Evolutionary conservation across 2,888 invertebrate species (phyloP), one percentile per base, ranked within the genome.

Genomic region (Drosophila borborema): DNA sequence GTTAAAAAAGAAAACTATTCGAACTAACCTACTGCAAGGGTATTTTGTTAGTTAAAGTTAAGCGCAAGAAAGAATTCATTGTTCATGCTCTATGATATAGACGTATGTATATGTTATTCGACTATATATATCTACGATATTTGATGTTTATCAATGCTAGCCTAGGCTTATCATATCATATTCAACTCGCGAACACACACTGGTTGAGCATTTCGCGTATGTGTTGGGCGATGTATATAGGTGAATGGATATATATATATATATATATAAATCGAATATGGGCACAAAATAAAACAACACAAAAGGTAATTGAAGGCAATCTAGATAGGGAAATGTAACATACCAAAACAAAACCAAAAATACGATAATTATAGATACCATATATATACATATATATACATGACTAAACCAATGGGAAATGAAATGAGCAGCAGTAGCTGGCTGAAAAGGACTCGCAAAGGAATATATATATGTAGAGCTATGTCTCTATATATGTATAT

Each of bases 291-390:
- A 72, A 56, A 72, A 72, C 38, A 64, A 71, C 55, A 72, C 63
- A 73, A 75, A 62, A 64, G 80, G 80, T 80, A 91, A 82, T 85
- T 84, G 90, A 91, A 87, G 91, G 91, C 91, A 91, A 91, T 90
- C 91, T 91, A 91, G 91, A 77, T 91, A 91, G 91, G 90, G 82
- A 89, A 91, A 86, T 84, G 66, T 81, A 79, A 76, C 67, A 82
- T 77, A 83, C 67, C 59, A 64, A 59, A 18, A 49, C 12, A 34
- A 34, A 49, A 18, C 6, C 12, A 18, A 34, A 34, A 18, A 49
- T 0, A 34, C 28, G 9, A 31, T 31, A 18, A 49, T n/a, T 7
- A 40, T 54, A 54, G 10, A 54, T 54, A 54, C 7, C 16, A 7
- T 54, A 74, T 28, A 59, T 20, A 53, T 12, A 7, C 40, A 74